Base-by-base conservation (phyloP, 2,888 invertebrate genomes). In the Phortica magna region DNA sequence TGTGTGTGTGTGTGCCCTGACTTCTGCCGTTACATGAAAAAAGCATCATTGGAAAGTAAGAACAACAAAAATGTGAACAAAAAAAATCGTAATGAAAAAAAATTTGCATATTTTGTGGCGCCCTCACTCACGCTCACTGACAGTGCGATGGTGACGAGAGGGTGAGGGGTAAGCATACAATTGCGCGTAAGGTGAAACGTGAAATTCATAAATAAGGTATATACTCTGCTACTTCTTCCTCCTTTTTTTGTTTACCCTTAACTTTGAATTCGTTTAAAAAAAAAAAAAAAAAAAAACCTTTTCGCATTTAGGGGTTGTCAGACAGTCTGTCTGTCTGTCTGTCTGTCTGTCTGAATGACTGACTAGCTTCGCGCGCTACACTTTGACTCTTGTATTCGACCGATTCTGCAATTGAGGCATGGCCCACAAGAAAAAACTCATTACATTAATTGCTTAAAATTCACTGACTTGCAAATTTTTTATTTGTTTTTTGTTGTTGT, bases 51-150 rank as follows among this genome's bases (percentile, higher is more conserved):
- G 53, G 41, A 65, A 41, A 65, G 39, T 19, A 17, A 41, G 5
- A 48, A 48, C 10, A 70, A 3, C 9, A 12, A 59, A 6, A 22
- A 55, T 4, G 22, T 39, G 19, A 75, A 41, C 2, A 14, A 10
- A 12, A 42, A 73, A 78, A 81, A 80, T 79, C 77, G 78, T 82
- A 85, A 82, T 85, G 83, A 83, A 84, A 80, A 77, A 80, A 84
- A 82, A 84, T 82, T 87, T 88, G 84, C 82, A 87, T 86, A 83
- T 84, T 81, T 80, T 79, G 70, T 53, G 55, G 22, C 70, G 61
- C 22, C 19, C 19, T 61, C 22, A 61, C 61, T 22, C 19, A 22
- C 1, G n/a, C 17, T 14, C 17, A 59, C 12, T 55, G 55, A 55
- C n/a, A 17, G 55, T 55, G 17, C 55, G 55, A 55, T 7, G 61